Base-by-base conservation (phyloP, 2,113 vertebrate species). In the Ochotona princeps region DNA sequence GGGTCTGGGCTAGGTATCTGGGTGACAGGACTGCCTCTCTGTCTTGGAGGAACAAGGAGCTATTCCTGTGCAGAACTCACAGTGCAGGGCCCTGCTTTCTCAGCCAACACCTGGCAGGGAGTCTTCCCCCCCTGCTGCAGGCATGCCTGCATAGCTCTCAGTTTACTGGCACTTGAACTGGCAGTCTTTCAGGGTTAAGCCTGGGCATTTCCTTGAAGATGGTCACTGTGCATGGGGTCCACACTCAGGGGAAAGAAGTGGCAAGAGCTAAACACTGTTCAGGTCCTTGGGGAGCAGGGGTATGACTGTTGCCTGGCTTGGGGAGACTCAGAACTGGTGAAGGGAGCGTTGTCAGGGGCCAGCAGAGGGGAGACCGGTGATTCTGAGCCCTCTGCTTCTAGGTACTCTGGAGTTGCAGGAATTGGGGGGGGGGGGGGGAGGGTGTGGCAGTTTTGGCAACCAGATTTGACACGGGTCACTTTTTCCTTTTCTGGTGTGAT, bases 111-210 rank as follows among this genome's bases (percentile, higher is more conserved):
- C 57, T 30, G 69, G 38, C 30, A 70, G 69, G 23, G 28, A 44
- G 25, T 44, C 72, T 72, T 91, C 9, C 8, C 38, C 51, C 38
- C 32, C 51, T 86, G 85, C 54, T n/a, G n/a, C 69, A 87, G 89
- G 89, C 73, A 49, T 79, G 88, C 89, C 72, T 78, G 90, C 92
- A 93, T 69, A 92, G 9, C 87, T 32, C 25, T 25, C 35, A 30
- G 84, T 94, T 82, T 78, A 9, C 49, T 84, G 32, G 69, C 30
- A 79, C 20, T 78, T 85, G 61, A 90, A 73, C 44, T 44, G 30
- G n/a, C 30, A 69, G 84, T 17, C 66, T 96, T 87, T n/a, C 35
- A 85, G 57, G 47, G 57, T 60, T 81, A 65, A 95, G 66, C 28
- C 44, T 69, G 21, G 25, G 69, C n/a, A 6, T 57, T 83, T 69